These are phyloP conservation scores for Pecten maximus DNA, from an alignment of 2,888 invertebrate species.

Conservation along the genomic window DNA sequence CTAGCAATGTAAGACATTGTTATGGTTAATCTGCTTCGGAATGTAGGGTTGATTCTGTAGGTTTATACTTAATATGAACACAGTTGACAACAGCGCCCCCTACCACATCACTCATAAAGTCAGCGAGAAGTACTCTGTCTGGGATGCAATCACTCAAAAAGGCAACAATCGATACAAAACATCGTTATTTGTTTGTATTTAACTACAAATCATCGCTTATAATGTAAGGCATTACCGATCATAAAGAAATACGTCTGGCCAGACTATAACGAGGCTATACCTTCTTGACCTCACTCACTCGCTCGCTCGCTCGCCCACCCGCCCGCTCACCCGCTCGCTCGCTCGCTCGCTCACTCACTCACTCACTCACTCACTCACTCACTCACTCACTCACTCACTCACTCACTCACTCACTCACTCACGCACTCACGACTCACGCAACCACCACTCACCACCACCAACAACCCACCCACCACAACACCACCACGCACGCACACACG, in stretches of 20 bases:
- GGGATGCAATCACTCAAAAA: not conserved
- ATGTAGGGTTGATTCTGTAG: not conserved
- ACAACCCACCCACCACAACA: too few relatives aligned
- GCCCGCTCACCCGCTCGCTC: too few relatives aligned
- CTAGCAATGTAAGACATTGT: too few relatives aligned
- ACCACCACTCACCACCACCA: too few relatives aligned
- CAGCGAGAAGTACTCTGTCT: not conserved
- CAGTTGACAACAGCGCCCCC: not conserved
- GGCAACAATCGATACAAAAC: not conserved
- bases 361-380: slow-evolving; percentile 52
- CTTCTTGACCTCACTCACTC: slow-evolving; percentile 47
- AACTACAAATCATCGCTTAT: not conserved
- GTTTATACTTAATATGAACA: not conserved
- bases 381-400: slow-evolving; percentile 54
- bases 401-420: slow-evolving; percentile 52
- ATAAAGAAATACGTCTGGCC: too few relatives aligned
- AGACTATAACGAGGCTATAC: too few relatives aligned
- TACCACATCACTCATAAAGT: not conserved
- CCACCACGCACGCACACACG: not conserved
- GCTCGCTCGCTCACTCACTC: too few relatives aligned
- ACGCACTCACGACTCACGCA: slow-evolving; percentile 51
- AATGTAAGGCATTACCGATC: too few relatives aligned
- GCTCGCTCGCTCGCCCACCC: too few relatives aligned
- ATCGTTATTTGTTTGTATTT: not conserved
- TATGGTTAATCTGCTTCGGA: too few relatives aligned